Conservation (phyloP, 2,888 invertebrate species). For the Panzeria rudis region DNA sequence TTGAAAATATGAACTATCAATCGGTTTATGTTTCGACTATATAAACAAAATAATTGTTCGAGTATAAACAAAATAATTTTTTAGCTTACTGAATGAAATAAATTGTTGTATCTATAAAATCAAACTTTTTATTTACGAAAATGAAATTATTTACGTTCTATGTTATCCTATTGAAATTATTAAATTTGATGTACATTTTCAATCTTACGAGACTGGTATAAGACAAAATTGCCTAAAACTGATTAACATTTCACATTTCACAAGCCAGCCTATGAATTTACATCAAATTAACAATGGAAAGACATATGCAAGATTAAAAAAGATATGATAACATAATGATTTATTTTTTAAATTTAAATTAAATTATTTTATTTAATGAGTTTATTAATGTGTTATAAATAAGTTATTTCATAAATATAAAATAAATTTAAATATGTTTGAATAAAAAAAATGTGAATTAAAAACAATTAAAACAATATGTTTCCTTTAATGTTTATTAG, state of each 20-base stretch:
- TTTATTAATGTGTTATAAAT: no score
- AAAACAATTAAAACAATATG: no score
- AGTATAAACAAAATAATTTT: slow-evolving; percentile 52
- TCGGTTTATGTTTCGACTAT: no score
- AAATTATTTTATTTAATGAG: slow-evolving; percentile 36
- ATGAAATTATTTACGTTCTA: slow-evolving; percentile 62
- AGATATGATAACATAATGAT: slow-evolving; percentile 66
- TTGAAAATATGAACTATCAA: no score
- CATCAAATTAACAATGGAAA: slow-evolving; percentile 62
- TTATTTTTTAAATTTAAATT: slow-evolving; percentile 67
- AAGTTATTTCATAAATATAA: no score
- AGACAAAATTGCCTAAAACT: slow-evolving; percentile 69
- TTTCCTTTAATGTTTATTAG: slow-evolving; percentile 34
- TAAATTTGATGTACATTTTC: no score
- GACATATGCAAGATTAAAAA: slow-evolving; percentile 59
- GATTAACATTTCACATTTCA: slow-evolving; percentile 68
- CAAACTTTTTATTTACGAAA: slow-evolving; percentile 62
- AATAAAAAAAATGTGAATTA: no score
- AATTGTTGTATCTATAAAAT: slow-evolving; percentile 67
- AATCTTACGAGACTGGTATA: slow-evolving; percentile 70
- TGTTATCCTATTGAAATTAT: slow-evolving; percentile 64
- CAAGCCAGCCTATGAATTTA: slow-evolving; percentile 60
- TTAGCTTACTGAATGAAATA: no score
- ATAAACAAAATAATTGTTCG: no score
- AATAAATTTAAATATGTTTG: no score